These are phyloP conservation scores for Falco rusticolus DNA, from an alignment of 2,797 vertebrate genomes.

Conservation along the genomic window DNA sequence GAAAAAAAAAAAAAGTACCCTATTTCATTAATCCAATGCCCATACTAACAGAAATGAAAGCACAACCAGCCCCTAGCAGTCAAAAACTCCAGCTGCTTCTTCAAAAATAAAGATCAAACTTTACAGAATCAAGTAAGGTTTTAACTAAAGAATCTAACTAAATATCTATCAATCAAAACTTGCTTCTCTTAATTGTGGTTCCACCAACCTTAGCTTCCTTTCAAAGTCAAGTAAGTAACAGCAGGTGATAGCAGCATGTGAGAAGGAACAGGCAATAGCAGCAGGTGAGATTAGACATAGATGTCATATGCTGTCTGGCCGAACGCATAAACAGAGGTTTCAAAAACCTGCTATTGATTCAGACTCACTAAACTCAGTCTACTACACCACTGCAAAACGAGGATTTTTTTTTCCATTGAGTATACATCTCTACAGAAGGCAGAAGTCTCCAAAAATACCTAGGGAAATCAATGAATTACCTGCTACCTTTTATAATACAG, in stretches of 20 bases:
- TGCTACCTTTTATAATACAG: not conserved
- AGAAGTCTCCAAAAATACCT: not conserved
- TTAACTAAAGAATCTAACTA: not conserved
- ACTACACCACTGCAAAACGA: not conserved
- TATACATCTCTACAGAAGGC: not conserved
- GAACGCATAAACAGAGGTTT: not conserved
- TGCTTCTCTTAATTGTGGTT: not conserved
- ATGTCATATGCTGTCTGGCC: not conserved
- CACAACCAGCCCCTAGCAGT: not conserved
- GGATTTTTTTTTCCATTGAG: not conserved
- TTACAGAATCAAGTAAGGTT: not conserved
- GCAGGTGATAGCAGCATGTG: constrained; percentile 38
- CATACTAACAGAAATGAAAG: not conserved
- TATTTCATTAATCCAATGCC: not conserved
- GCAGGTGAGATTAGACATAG: constrained; percentile 19
- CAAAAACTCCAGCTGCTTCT: not conserved
- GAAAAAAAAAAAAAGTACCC: not conserved
- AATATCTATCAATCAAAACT: not conserved
- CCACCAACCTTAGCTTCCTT: not conserved
- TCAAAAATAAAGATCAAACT: not conserved
- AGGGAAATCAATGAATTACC: not conserved
- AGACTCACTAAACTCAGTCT: not conserved
- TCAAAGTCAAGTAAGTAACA: constrained; percentile 44
- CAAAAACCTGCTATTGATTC: constrained; percentile 3
- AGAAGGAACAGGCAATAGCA: constrained; percentile 15